Base-by-base conservation (phyloP, 2,113 vertebrate genomes). In the Calyptommatus sinebrachiatus region DNA sequence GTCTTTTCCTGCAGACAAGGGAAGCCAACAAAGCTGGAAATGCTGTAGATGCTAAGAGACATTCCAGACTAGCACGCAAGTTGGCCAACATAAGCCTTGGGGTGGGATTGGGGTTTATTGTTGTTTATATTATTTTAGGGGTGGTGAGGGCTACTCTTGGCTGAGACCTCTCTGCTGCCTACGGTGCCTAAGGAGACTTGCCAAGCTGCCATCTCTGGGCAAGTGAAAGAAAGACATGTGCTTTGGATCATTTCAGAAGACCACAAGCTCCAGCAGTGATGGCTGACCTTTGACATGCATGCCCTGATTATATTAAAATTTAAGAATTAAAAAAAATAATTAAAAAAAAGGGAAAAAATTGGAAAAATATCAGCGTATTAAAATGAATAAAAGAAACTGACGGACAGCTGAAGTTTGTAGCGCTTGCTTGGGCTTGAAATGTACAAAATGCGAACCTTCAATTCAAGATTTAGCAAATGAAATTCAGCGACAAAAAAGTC, bases 1-100 rank as follows among this genome's bases (percentile, higher is more conserved):
- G 35, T 48, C 9, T 79, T 61, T 71, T 31, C 71, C 65, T 70
- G 21, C 60, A 91, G 90, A 88, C 90, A 16, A 76, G 80, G 20
- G 79, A 84, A 28, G 83, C 88, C 35, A 83, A 87, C 41, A 48
- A 1, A 2, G 14, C 31, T 10, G 88, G 88, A 4, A 63, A 88
- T 5, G 14, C 14, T 16, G 53, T 22, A 0, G 1, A 31, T 1
- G 88, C 90, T 1, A 68, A 83, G 50, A 73, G 3, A n/a, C 80
- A 41, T 62, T 90, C 88, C 3, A 70, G 75, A 11, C 70, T 48
- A 31, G 86, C 89, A 1, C 71, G 61, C 29, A 79, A 8, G 14
- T 73, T 91, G 3, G 84, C 88, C 78, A 46, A 86, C 71, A 8
- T 63, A 0, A 87, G 73, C 29, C 63, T 91, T 18, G 81, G 85